Evolutionary conservation across 2,797 vertebrate species (phyloP), one percentile per base, ranked within the genome.

Genomic region (Rousettus madagascariensis): DNA sequence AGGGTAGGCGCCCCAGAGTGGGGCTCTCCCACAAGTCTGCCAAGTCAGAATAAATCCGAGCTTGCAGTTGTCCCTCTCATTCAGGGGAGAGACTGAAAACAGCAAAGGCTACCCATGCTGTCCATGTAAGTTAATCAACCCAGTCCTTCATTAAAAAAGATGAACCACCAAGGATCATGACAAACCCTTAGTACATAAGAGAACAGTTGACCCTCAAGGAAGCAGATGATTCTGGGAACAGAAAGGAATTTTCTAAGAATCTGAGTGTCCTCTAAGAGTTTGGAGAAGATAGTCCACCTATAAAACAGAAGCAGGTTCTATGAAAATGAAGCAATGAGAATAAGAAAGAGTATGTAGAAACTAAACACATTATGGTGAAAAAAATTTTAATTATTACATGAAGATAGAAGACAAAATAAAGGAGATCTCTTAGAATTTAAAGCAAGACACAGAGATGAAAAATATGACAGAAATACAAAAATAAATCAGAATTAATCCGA

Each of bases 1-100:
- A n/a, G 38, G 46, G 1, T 49, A 43, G 17, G 8, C 1, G 3
- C 9, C 17, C 36, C 8, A 4, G 33, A 28, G 7, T 0, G 2
- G 15, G 30, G 5, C 30, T 75, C 4, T 51, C 59, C 59, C 12
- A 15, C 59, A 87, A 11, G 4, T 28, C 46, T 61, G 49, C 61
- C 28, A 17, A 17, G 8, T 61, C 51, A 61, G 68, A 57, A 53
- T 36, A 82, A 87, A 36, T 77, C 74, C 2, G 16, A 66, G 46
- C 46, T 86, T 11, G 9, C n/a, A 3, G 3, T 24, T 61, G n/a
- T n/a, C 66, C 55, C 16, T 33, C 17, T 46, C 13, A 3, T 49
- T 71, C 41, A 17, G 55, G n/a, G n/a, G 33, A 74, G 10, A 66
- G 66, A 66, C 16, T 63, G 11, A 19, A 51, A 74, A 82, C 3